These are phyloP conservation scores for Chromobotia macracanthus DNA, from an alignment of 2,797 vertebrate species.

Conservation along the genomic window DNA sequence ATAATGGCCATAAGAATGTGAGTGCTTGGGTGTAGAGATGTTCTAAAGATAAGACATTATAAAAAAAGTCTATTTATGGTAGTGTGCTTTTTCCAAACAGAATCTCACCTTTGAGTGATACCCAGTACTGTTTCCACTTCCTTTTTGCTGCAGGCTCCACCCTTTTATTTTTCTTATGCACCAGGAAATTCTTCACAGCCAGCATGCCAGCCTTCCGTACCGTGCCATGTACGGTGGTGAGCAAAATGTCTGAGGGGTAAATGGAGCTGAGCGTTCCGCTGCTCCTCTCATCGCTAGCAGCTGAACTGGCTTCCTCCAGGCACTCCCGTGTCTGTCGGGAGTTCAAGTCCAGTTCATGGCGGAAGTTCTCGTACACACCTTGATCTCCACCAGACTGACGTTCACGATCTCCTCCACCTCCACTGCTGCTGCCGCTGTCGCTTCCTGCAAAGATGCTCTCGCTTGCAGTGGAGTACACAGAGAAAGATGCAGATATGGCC, in stretches of 20 bases:
- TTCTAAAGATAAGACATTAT: too few species aligned
- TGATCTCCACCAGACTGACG: slow-evolving; percentile 73
- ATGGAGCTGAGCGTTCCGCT: slow-evolving; percentile 89
- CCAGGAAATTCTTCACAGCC: slow-evolving; percentile 95
- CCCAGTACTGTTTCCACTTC: slow-evolving; percentile 98
- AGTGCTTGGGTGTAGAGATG: too few species aligned
- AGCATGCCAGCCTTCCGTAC: slow-evolving; percentile 92
- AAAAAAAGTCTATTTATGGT: too few species aligned
- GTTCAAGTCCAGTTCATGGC: slow-evolving; percentile 90
- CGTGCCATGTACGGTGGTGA: slow-evolving; percentile 83
- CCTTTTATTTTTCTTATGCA: slow-evolving; percentile 97
- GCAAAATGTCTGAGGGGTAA: slow-evolving; percentile 83
- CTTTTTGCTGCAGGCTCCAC: slow-evolving; percentile 90
- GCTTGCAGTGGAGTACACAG: slow-evolving; percentile 79
- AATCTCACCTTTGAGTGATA: slow-evolving; percentile 89
- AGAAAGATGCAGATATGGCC: slow-evolving; percentile 93
- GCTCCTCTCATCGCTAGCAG: slow-evolving; percentile 89
- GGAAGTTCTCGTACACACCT: slow-evolving; percentile 94
- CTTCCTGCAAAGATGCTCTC: slow-evolving; percentile 87
- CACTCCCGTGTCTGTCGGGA: slow-evolving; percentile 78
- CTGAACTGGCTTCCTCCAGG: slow-evolving; percentile 86
- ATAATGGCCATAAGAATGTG: too few species aligned
- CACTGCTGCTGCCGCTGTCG: slow-evolving; percentile 90
- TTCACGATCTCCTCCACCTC: slow-evolving; percentile 80
- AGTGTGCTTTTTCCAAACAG: background rate